Conservation (phyloP, 2,888 invertebrate genomes). For the Ditylenchus weischeri region DNA sequence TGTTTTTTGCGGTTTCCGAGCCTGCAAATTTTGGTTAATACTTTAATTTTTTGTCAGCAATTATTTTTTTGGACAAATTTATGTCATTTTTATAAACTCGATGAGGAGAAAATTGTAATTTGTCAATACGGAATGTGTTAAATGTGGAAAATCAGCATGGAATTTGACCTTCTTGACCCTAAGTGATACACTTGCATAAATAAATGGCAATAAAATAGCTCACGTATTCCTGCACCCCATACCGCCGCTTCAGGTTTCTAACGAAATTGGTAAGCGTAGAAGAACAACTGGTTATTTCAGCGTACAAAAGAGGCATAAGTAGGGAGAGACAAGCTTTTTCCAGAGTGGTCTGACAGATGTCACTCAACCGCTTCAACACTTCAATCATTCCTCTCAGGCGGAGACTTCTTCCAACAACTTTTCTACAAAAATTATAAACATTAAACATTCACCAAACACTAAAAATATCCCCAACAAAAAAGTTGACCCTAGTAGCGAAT, state of each 20-base stretch:
- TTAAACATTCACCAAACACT: neutral
- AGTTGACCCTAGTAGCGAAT: no score
- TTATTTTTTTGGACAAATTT: no score
- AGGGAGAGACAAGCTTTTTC: conserved; percentile 45
- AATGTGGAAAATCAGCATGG: no score
- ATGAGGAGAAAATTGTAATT: no score
- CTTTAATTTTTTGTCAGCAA: no score
- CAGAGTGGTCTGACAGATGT: conserved; percentile 24
- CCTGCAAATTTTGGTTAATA: no score
- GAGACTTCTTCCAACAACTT: conserved; percentile 80
- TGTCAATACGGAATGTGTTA: no score
- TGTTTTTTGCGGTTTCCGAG: no score
- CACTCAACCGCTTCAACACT: conserved; percentile 25
- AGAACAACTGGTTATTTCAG: conserved; percentile 29
- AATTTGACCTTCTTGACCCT: no score
- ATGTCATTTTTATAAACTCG: no score
- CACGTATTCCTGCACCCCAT: conserved; percentile 3
- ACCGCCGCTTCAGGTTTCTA: neutral
- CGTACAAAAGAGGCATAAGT: conserved; percentile 39
- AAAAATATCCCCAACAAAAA: no score
- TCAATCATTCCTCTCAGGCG: conserved; percentile 72
- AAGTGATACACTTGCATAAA: no score
- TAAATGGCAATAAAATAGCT: neutral
- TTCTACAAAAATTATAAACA: conserved; percentile 60
- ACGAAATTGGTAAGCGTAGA: neutral